Conservation (phyloP, 30 jellyfish, hydroid and myxozoan species). For the Turritopsis dohrnii region DNA sequence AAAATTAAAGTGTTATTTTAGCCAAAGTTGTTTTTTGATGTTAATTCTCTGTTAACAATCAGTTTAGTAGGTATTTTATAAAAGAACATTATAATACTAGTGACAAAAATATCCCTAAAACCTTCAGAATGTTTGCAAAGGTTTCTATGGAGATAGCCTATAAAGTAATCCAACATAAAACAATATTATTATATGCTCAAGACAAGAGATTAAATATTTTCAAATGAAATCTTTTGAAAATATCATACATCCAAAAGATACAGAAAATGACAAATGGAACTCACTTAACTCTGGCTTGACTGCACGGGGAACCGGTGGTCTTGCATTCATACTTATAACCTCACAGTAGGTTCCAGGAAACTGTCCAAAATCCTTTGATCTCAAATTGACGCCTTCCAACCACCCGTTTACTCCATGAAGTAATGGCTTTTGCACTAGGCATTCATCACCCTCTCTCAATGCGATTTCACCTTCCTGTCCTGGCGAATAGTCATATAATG, state of each 20-base stretch:
- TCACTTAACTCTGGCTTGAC: slow-evolving; percentile 26
- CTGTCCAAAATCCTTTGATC: slow-evolving; percentile 65
- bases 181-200: too few species aligned
- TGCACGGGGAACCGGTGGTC: slow-evolving; percentile 79
- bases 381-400: slow-evolving; percentile 68
- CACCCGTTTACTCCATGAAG: slow-evolving; percentile 49
- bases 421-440: slow-evolving; percentile 65
- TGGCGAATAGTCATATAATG: slow-evolving; percentile 50
- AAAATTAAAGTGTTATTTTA: too few species aligned
- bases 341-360: slow-evolving; percentile 85
- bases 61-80: too few species aligned
- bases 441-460: slow-evolving; percentile 52
- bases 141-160: too few species aligned
- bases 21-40: too few species aligned
- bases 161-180: too few species aligned
- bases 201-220: too few species aligned
- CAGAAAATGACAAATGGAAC: not conserved
- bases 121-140: too few species aligned
- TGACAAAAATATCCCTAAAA: too few species aligned
- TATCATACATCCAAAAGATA: not conserved
- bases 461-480: slow-evolving; percentile 55
- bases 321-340: slow-evolving; percentile 36
- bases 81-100: too few species aligned
- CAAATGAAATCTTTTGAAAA: not conserved
- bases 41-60: too few species aligned